These are phyloP conservation scores for Zoanthus gigantus DNA, from an alignment of 92 coral and sea anemone genomes.

Conservation along the genomic window DNA sequence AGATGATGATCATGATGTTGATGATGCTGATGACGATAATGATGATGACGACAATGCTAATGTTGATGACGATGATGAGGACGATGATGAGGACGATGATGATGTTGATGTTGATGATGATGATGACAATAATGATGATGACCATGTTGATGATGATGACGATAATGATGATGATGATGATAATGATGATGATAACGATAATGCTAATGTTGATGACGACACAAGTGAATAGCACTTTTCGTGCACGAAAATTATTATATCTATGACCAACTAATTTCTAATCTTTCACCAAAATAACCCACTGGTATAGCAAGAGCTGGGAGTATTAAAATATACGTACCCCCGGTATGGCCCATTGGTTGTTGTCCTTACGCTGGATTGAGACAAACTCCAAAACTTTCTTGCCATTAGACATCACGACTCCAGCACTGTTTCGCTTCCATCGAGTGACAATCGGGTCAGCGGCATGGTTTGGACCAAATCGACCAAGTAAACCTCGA, in stretches of 20 bases:
- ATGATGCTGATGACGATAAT: neutral
- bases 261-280: constrained; percentile 89
- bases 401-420: constrained; percentile 86
- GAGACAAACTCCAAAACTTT: constrained; percentile 97
- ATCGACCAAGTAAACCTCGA: constrained; percentile 93
- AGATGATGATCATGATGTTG: neutral
- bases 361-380: constrained; percentile 90
- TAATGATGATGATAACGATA: too few relatives aligned
- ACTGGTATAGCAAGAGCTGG: too few relatives aligned
- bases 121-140: too few relatives aligned
- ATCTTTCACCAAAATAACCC: too few relatives aligned
- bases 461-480: constrained; percentile 99
- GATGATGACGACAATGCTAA: neutral
- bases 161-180: too few relatives aligned
- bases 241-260: constrained; percentile 56
- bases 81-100: neutral
- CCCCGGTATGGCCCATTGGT: constrained; percentile 99
- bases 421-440: constrained; percentile 97
- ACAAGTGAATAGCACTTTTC: too few relatives aligned
- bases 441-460: constrained; percentile 97
- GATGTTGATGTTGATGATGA: neutral
- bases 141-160: too few relatives aligned
- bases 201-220: too few relatives aligned
- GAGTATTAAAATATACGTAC: constrained; percentile 50
- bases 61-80: neutral